These are phyloP conservation scores for Macrobrachium rosenbergii DNA, from an alignment of 1,140 invertebrate species.

Conservation along the genomic window DNA sequence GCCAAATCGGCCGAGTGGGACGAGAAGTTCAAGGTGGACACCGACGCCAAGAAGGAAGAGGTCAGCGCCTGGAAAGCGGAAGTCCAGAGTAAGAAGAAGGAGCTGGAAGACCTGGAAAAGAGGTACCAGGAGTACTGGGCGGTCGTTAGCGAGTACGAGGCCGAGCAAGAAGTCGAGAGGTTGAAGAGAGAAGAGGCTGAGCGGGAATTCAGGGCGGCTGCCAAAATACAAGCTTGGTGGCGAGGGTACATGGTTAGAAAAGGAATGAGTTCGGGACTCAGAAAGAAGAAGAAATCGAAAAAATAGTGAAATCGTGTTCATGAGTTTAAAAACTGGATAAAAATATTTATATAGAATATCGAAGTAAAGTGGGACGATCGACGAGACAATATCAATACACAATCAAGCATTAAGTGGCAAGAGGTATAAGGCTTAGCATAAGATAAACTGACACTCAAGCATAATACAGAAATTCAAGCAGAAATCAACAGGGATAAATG, in stretches of 20 bases:
- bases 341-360: no score
- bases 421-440: no score
- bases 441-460: no score
- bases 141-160: conserved; percentile 32
- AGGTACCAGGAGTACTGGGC: conserved; percentile 27
- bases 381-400: no score
- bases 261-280: conserved; percentile 32
- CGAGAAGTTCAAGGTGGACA: conserved; percentile 20
- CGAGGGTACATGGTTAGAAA: conserved; percentile 36
- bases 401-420: no score
- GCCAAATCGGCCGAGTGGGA: conserved; percentile 32
- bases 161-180: conserved; percentile 14
- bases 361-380: no score
- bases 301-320: no score
- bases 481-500: no score
- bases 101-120: conserved; percentile 25
- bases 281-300: conserved; percentile 45
- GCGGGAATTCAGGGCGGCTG: conserved; percentile 14
- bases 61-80: conserved; percentile 42
- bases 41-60: conserved; percentile 42
- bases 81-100: conserved; percentile 25
- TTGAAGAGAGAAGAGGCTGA: conserved; percentile 15
- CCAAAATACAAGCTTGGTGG: conserved; percentile 58
- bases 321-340: no score
- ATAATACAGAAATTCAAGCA: no score